A percentile compares a stretch with the other conserved stretches of the same genome.
phyloP scores from a whole-genome alignment of 2,113 vertebrate species.

The Oncorhynchus masou region DNA sequence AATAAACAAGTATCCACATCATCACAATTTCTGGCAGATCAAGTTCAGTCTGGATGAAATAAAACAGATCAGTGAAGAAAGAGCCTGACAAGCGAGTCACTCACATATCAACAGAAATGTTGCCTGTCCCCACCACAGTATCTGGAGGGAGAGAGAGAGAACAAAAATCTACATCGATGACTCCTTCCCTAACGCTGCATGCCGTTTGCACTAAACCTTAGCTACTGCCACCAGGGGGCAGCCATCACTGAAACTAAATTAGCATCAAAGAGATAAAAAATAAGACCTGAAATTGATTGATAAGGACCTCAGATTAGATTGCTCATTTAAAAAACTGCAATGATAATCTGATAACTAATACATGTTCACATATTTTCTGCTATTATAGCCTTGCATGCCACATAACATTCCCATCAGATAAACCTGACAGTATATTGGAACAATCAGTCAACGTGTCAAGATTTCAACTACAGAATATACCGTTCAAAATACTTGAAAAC shows the following conservation, averaged over 20 bases:
- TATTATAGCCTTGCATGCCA: no score
- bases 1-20: neutral
- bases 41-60: neutral
- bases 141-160: slow-evolving; percentile 55
- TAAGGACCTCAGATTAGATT: no score
- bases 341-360: no score
- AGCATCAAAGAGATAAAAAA: no score
- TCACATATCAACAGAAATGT: slow-evolving; percentile 66
- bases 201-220: neutral
- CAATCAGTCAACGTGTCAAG: no score
- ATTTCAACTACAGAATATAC: neutral
- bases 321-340: no score
- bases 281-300: no score
- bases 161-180: neutral
- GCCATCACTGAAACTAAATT: slow-evolving; percentile 9
- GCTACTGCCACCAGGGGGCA: slow-evolving; percentile 59
- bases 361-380: no score
- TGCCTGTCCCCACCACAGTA: slow-evolving; percentile 57
- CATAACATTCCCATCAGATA: no score
- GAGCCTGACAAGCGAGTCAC: slow-evolving; percentile 7
- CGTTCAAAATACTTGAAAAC: slow-evolving; percentile 20
- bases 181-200: neutral
- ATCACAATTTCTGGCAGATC: neutral
- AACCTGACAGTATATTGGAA: no score
- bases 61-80: neutral